Conservation (phyloP, 2,797 vertebrate genomes). For the Halcyon badia region DNA sequence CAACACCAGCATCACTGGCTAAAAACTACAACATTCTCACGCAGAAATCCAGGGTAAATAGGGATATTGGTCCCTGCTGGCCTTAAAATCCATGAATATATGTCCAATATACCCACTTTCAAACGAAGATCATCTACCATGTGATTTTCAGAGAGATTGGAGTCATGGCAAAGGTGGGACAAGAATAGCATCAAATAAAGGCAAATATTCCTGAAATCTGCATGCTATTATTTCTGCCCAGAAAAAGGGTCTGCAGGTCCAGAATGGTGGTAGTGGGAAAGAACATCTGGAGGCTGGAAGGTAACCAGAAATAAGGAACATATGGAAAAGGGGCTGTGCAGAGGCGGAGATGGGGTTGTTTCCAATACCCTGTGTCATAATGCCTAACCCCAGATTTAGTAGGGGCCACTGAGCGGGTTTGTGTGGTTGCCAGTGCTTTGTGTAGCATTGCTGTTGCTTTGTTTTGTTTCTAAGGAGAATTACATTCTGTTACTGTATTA, state of each 20-base stretch:
- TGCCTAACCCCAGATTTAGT: conserved; percentile 45
- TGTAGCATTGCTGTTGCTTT: conserved; percentile 27
- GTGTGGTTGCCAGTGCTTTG: conserved; percentile 43
- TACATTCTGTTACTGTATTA: conserved; percentile 14
- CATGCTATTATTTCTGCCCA: conserved; percentile 59
- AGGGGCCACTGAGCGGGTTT: conserved; percentile 35
- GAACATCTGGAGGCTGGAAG: conserved; percentile 70
- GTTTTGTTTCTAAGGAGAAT: conserved; percentile 61
- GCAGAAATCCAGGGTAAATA: background rate
- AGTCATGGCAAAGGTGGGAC: conserved; percentile 28
- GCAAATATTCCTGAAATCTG: conserved; percentile 61
- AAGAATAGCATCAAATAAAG: conserved; percentile 72
- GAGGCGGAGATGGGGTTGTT: conserved; percentile 16
- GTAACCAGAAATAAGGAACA: conserved; percentile 71
- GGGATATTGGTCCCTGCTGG: conserved; percentile 2
- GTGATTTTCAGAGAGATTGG: background rate
- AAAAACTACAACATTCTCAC: background rate
- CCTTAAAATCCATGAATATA: background rate
- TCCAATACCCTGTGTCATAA: conserved; percentile 52
- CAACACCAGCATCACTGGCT: background rate
- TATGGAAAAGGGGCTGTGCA: conserved; percentile 34
- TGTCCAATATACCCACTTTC: background rate
- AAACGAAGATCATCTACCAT: conserved; percentile 1
- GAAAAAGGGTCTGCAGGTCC: conserved; percentile 61
- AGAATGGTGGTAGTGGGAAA: conserved; percentile 53